phyloP scores from a whole-genome alignment of 2,113 vertebrate genomes.

The Forbesichthys agassizii region DNA sequence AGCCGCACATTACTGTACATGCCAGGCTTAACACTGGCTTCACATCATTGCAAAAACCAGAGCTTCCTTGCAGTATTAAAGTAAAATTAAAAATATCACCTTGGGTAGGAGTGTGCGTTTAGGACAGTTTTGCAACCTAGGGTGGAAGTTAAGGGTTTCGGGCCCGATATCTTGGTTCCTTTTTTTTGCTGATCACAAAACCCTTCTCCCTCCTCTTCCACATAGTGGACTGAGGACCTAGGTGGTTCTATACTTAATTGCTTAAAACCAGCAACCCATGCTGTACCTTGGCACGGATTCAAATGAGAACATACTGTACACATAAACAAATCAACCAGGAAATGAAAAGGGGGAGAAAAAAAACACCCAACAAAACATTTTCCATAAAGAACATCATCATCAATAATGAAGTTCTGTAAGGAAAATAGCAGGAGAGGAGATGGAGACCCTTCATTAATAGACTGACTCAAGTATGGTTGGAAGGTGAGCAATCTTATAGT shows the following conservation, averaged over 20 bases:
- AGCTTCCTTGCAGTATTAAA: slow-evolving; percentile 35
- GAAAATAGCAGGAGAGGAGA: slow-evolving; percentile 37
- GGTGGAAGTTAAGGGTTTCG: slow-evolving; percentile 83
- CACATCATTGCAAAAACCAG: slow-evolving; percentile 42
- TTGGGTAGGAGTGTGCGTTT: slow-evolving; percentile 84
- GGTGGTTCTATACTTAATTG: slow-evolving; percentile 81
- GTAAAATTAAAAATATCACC: slow-evolving; percentile 65
- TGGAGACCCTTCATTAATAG: slow-evolving; percentile 58
- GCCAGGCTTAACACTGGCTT: slow-evolving; percentile 35
- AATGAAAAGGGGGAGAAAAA: slow-evolving; percentile 14
- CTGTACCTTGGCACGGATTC: slow-evolving; percentile 68
- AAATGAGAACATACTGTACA: slow-evolving; percentile 72
- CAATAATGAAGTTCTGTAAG: slow-evolving; percentile 59
- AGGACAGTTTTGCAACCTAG: slow-evolving; percentile 81
- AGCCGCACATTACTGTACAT: slow-evolving; percentile 14
- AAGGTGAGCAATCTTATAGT: slow-evolving; percentile 91
- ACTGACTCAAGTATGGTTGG: slow-evolving; percentile 92
- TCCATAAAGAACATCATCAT: slow-evolving; percentile 65
- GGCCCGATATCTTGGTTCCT: slow-evolving; percentile 83
- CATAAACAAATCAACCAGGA: slow-evolving; percentile 58
- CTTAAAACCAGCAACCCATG: slow-evolving; percentile 80
- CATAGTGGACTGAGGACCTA: slow-evolving; percentile 86
- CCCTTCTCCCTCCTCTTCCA: slow-evolving; percentile 88
- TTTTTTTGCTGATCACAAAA: slow-evolving; percentile 78
- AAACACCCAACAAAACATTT: neutral